Base-by-base conservation (phyloP, 1,140 invertebrate genomes). In the Listronotus bonariensis region DNA sequence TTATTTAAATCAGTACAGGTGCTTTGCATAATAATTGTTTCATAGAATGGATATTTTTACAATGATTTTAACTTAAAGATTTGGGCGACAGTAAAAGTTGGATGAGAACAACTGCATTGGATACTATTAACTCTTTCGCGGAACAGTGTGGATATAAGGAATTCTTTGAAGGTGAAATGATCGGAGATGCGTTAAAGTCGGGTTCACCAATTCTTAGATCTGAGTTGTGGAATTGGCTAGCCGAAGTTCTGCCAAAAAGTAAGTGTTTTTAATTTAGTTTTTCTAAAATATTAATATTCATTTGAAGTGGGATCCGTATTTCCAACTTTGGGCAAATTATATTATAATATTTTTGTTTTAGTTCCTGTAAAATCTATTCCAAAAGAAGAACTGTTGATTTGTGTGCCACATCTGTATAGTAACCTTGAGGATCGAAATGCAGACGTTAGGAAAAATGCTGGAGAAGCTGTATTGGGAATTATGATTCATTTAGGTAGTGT, bases 371-470 rank as follows among this genome's bases (percentile, higher is more conserved):
- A 91, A 75, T 84, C 86, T 1, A 84, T 93, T 65, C 83, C 91
- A 0, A 88, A 91, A 74, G 92, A 94, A 61, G 95, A 97, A 76
- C 76, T 97, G 7, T 76, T 86, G 1, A 75, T 87, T 6, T 94
- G 92, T 78, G 80, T 97, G 48, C 89, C 92, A 0, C 80, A 86
- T 69, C 79, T 97, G n/a, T 94, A 89, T 78, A 83, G 84, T 38
- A 92, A 92, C 77, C 77, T 97, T 32, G 95, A 96, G 76, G 95
- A 98, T 82, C 85, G 96, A 41, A 94, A 91, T 78, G 89, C 87
- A 0, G 95, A 97, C 72, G 94, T 97, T 1, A 83, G 95, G 12
- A 96, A 94, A 76, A 92, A 91, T 74, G 90, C 94, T 12, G 88
- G 90, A 62, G 95, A 97, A 74, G 92, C 92, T 46, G 86, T 96